Evolutionary conservation across 1,140 invertebrate genomes (phyloP), one percentile per base, ranked within the genome.

Genomic region (Achatina immaculata): DNA sequence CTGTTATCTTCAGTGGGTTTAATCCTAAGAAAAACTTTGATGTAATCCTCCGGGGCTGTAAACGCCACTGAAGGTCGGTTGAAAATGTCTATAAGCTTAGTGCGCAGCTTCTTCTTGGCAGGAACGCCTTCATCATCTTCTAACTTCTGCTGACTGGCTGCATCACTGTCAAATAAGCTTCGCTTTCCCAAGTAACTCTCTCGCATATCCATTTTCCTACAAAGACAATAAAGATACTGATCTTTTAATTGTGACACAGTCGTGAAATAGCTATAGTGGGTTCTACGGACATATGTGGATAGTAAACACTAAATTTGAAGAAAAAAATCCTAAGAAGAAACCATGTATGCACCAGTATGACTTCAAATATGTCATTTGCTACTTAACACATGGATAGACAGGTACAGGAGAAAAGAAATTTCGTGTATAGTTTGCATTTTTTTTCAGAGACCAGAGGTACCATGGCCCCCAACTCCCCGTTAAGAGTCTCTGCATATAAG

Each of bases 21-120:
- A 42, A 91, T 85, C 14, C 90, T 68, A 0, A 91, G 81, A 66
- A 85, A 91, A 24, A 90, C 88, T 81, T 88, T 87, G 85, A 90
- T 88, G 55, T 85, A 86, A n/a, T 91, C 90, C 62, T 82, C 76
- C 9, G 65, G 45, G 4, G 21, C 24, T 43, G 3, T 31, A 28
- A 68, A 19, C n/a, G 65, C 28, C 11, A 69, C 40, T 66, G 78
- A 72, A 24, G 78, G 66, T 43, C 68, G 43, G 31, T 80, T 72
- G 31, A 80, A 80, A 3, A 80, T 6, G 24, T 80, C 78, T 51
- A 80, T 45, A 28, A 80, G 48, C 55, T 72, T 80, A 2, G 66
- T 80, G 4, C 48, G 62, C 0, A 78, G 43, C 45, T 80, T 80
- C 43, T 79, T 79, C 31, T 72, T 80, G 31, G 55, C 45, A 43